Evolutionary conservation across 2,113 vertebrate species (phyloP), one percentile per base, ranked within the genome.

Genomic region (Rhinopomastus cyanomelas): DNA sequence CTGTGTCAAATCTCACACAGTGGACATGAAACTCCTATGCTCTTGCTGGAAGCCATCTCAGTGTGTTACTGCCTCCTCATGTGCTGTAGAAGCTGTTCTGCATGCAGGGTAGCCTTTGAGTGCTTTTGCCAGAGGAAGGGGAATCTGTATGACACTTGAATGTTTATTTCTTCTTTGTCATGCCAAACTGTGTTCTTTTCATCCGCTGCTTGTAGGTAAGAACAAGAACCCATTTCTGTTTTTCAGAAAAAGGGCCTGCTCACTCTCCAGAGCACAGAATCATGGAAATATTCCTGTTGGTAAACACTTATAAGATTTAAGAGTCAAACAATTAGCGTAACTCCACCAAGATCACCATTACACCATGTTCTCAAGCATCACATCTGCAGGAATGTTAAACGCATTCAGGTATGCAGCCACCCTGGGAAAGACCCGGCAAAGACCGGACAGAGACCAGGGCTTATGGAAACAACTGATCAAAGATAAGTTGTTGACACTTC

Each of bases 41-140:
- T 26, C 22, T 8, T 32, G 5, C 12, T 49, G 48, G 26, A 78
- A 44, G 3, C 3, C 18, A 59, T 39, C 30, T 12, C 11, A 39
- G 11, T 3, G 3, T 7, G 12, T 5, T 1, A 2, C 9, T 67
- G 3, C 6, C 9, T 51, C 42, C 0, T 0, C 2, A 1, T 6
- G 1, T 26, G 23, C 14, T 71, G 23, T 22, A 36, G 71, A 57
- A 66, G 23, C 3, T 66, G 30, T 37, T 71, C 29, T 49, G 7
- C 2, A 11, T 36, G 11, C 19, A 66, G 12, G 26, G n/a, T 59
- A 16, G 6, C 7, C 17, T 83, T 75, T 52, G 36, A 56, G 9
- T 48, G 11, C 20, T 36, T 39, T 9, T 62, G 8, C 12, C 26
- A 27, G 14, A 55, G 6, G 5, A 51, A 16, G 18, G 9, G 13